Conservation (phyloP, 2,113 vertebrate species). For the Perccottus glenii region DNA sequence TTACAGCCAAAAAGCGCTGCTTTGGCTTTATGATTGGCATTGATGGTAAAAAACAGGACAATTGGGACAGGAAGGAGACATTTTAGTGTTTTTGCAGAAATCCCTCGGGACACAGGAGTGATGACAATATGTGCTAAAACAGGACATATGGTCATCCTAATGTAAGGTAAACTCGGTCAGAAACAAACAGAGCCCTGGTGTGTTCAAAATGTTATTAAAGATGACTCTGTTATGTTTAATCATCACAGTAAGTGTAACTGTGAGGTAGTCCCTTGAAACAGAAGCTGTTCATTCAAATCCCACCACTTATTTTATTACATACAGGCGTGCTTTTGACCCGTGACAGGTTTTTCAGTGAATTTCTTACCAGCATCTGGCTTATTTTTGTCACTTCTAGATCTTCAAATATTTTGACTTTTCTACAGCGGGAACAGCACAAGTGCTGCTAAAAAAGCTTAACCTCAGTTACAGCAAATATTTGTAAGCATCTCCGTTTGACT, state of each 20-base stretch:
- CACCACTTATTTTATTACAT: not conserved
- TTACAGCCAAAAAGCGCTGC: too few relatives aligned
- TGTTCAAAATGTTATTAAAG: conserved; percentile 1
- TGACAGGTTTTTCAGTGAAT: not conserved
- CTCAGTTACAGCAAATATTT: not conserved
- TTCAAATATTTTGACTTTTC: conserved; percentile 1
- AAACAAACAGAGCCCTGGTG: not conserved
- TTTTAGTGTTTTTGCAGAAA: too few relatives aligned
- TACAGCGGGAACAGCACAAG: conserved; percentile 2
- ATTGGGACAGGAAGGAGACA: too few relatives aligned
- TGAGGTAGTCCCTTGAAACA: conserved; percentile 1
- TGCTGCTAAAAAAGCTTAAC: not conserved
- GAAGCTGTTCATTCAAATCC: conserved; percentile 4
- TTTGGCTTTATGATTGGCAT: too few relatives aligned
- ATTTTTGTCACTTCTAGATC: not conserved
- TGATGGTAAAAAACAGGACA: too few relatives aligned
- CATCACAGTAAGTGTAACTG: not conserved
- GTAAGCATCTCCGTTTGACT: not conserved
- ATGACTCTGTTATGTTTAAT: not conserved
- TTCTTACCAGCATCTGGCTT: too few relatives aligned
- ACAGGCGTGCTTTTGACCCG: not conserved
- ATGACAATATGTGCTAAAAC: too few relatives aligned
- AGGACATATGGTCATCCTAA: too few relatives aligned
- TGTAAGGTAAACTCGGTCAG: not conserved
- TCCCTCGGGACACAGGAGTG: too few relatives aligned